Percentiles rank a stretch among this genome's conserved stretches.
phyloP scores from a whole-genome alignment of 1,140 invertebrate genomes.

The Hyles euphorbiae region DNA sequence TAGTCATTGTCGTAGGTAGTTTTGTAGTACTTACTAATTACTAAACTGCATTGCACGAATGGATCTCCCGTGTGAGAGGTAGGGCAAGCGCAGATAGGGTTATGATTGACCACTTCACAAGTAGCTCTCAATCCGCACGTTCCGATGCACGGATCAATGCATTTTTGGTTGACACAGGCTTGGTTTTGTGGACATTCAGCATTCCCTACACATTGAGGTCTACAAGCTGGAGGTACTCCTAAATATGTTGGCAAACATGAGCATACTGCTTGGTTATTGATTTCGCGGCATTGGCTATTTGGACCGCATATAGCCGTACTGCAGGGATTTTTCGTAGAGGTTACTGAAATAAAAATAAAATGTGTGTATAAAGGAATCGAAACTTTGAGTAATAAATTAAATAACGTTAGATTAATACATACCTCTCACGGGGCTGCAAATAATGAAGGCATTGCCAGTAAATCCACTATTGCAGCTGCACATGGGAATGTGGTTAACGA shows the following conservation, averaged over 20 bases:
- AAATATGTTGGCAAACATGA: constrained; percentile 84
- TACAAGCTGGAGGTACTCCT: constrained; percentile 86
- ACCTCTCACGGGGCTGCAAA: constrained; percentile 75
- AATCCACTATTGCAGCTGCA: constrained; percentile 83
- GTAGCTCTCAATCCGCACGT: constrained; percentile 84
- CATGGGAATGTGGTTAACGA: constrained; percentile 86
- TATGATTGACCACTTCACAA: constrained; percentile 87
- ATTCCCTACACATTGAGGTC: constrained; percentile 85
- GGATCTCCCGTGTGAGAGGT: constrained; percentile 76
- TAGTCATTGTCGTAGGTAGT: neutral
- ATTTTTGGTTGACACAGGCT: constrained; percentile 87
- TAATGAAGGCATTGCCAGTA: constrained; percentile 81
- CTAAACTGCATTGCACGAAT: constrained; percentile 74
- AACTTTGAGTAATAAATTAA: constrained; percentile 1
- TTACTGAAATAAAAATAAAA: constrained; percentile 33
- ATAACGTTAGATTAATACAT: constrained; percentile 15
- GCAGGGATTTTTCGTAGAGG: constrained; percentile 77
- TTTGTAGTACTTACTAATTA: constrained; percentile 43
- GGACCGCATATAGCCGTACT: constrained; percentile 85
- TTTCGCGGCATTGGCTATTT: constrained; percentile 84
- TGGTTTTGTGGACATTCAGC: constrained; percentile 84
- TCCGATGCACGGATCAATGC: constrained; percentile 86
- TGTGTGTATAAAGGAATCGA: neutral
- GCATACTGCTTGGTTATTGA: constrained; percentile 83
- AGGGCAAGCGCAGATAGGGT: constrained; percentile 79